Evolutionary conservation across 2,888 invertebrate species (phyloP).

Genomic region (Hartigia nigra): DNA sequence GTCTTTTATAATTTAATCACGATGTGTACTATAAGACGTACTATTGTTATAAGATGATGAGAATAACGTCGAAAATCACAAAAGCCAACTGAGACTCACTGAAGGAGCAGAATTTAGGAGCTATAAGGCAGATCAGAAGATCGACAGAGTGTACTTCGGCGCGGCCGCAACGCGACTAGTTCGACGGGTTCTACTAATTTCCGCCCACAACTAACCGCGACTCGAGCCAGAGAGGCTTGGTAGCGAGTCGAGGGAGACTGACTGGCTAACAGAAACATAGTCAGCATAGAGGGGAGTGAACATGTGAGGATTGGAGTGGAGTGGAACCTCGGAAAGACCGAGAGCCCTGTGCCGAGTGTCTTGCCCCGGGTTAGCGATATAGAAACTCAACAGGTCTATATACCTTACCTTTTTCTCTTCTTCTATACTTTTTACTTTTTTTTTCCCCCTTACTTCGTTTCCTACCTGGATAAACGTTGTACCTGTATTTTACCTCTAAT

Average conservation of each 20-base stretch:
- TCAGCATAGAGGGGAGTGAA: conserved; percentile 16
- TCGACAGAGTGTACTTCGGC: conserved; percentile 33
- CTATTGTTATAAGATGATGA: not conserved
- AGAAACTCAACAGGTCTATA: conserved; percentile 6
- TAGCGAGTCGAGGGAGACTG: conserved; percentile 12
- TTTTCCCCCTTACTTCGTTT: not conserved
- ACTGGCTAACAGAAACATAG: conserved; percentile 3
- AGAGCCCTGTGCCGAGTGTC: not conserved
- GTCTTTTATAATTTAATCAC: not conserved
- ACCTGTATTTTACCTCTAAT: not conserved
- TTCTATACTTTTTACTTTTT: not conserved
- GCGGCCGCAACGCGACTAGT: conserved; percentile 50
- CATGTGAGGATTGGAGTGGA: conserved; percentile 4
- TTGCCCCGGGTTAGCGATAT: not conserved
- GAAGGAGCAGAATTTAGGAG: not conserved
- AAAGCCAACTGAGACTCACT: not conserved
- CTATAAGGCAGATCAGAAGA: not conserved
- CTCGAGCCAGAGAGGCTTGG: conserved; percentile 18
- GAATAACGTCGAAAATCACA: not conserved
- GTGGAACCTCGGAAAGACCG: not conserved
- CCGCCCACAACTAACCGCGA: conserved; percentile 52
- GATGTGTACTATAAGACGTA: not conserved
- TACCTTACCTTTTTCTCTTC: not conserved
- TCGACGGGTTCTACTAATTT: conserved; percentile 57
- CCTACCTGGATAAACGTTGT: not conserved